phyloP scores from a whole-genome alignment of 1,140 invertebrate species.

The Bombus superbus region DNA sequence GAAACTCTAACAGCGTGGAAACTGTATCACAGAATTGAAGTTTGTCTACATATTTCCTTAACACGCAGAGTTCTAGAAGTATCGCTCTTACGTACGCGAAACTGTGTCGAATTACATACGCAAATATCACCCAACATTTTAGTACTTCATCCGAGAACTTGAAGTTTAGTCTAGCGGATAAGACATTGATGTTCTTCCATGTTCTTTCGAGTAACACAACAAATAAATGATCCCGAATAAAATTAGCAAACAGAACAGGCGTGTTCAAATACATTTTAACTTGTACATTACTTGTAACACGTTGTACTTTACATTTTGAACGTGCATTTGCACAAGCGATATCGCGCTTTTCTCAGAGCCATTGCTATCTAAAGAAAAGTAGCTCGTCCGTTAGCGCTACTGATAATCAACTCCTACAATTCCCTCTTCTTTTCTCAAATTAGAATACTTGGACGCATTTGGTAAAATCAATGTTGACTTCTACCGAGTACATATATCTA shows the following conservation, averaged over 20 bases:
- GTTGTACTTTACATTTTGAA: not conserved
- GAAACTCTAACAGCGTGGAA: too few species aligned
- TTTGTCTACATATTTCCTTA: too few species aligned
- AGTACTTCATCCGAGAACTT: not conserved
- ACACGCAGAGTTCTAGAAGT: not conserved
- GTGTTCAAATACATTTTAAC: not conserved
- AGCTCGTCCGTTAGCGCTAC: not conserved
- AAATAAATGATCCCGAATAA: not conserved
- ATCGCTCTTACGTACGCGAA: not conserved
- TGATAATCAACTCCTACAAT: not conserved
- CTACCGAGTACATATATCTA: too few species aligned
- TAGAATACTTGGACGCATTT: not conserved
- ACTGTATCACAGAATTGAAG: too few species aligned
- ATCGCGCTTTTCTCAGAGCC: not conserved
- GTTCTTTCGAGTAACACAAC: not conserved
- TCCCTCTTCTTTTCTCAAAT: not conserved
- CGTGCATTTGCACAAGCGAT: not conserved
- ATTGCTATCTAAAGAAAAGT: not conserved
- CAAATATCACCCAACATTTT: not conserved
- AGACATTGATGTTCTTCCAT: too few species aligned
- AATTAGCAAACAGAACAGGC: not conserved
- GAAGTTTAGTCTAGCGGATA: too few species aligned
- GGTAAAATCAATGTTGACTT: not conserved
- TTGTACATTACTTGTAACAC: not conserved
- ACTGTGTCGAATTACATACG: not conserved